Conservation (phyloP, 2,888 invertebrate species). For the Rhodophaea formosa region DNA sequence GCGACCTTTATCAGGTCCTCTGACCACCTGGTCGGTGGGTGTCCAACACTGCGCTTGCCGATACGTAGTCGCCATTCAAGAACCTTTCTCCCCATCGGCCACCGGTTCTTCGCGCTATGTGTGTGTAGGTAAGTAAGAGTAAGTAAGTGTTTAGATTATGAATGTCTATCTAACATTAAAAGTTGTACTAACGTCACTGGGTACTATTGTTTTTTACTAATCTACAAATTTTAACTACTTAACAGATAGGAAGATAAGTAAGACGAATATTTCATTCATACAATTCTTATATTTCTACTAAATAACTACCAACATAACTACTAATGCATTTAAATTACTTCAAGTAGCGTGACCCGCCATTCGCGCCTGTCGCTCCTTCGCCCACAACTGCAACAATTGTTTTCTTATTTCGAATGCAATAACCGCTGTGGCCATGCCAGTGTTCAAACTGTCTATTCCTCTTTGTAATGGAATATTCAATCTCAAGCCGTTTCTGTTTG, state of each 20-base stretch:
- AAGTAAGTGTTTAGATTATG: too few species aligned
- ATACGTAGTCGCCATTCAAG: too few species aligned
- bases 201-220: not conserved
- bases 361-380: slow-evolving; percentile 46
- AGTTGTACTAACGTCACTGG: too few species aligned
- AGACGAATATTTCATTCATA: not conserved
- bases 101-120: too few species aligned
- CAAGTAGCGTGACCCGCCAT: slow-evolving; percentile 36
- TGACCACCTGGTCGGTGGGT: too few species aligned
- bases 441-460: slow-evolving; percentile 92
- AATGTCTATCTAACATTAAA: too few species aligned
- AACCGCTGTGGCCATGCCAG: slow-evolving; percentile 90
- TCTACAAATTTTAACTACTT: not conserved
- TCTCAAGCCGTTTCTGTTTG: slow-evolving; percentile 80
- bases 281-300: slow-evolving; percentile 1
- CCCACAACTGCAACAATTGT: slow-evolving; percentile 76
- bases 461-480: slow-evolving; percentile 89
- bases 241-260: not conserved
- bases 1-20: too few species aligned
- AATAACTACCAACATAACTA: not conserved
- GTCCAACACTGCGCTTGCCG: too few species aligned
- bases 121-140: too few species aligned
- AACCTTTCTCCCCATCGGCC: too few species aligned
- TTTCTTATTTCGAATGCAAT: slow-evolving; percentile 91
- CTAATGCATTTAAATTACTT: slow-evolving; percentile 8